Conservation (phyloP, 2,113 vertebrate species). For the Mohoua ochrocephala region DNA sequence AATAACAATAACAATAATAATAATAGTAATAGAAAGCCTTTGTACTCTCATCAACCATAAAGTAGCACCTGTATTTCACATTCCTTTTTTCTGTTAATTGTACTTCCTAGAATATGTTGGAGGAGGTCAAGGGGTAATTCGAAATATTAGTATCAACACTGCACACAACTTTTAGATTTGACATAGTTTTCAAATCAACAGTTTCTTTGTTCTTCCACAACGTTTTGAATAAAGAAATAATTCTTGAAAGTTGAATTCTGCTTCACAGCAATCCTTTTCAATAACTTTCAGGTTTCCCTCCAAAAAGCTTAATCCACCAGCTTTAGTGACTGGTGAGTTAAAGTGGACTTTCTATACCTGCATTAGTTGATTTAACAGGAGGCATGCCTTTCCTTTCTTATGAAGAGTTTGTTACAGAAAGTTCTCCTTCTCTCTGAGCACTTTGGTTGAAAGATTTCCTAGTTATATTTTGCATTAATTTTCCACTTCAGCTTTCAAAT, state of each 20-base stretch:
- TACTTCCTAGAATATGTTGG: neutral
- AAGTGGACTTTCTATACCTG: neutral
- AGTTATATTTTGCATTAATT: neutral
- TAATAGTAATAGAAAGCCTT: neutral
- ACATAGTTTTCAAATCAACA: neutral
- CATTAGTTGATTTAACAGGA: neutral
- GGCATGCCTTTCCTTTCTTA: neutral
- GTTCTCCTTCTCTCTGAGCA: neutral
- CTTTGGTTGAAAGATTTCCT: neutral
- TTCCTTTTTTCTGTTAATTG: conserved; percentile 3
- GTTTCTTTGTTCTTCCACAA: neutral
- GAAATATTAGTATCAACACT: neutral
- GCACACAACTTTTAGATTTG: neutral
- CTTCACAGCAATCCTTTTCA: neutral
- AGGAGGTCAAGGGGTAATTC: neutral
- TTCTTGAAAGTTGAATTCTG: neutral
- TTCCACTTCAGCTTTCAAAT: neutral
- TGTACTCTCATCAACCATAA: conserved; percentile 5
- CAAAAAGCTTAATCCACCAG: neutral
- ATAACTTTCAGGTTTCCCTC: neutral
- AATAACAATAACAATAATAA: neutral
- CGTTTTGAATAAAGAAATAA: neutral
- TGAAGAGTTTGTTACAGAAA: neutral
- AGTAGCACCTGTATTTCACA: neutral
- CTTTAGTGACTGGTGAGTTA: neutral